Evolutionary conservation across 2,113 vertebrate species (phyloP).

Genomic region (Arizona elegans): DNA sequence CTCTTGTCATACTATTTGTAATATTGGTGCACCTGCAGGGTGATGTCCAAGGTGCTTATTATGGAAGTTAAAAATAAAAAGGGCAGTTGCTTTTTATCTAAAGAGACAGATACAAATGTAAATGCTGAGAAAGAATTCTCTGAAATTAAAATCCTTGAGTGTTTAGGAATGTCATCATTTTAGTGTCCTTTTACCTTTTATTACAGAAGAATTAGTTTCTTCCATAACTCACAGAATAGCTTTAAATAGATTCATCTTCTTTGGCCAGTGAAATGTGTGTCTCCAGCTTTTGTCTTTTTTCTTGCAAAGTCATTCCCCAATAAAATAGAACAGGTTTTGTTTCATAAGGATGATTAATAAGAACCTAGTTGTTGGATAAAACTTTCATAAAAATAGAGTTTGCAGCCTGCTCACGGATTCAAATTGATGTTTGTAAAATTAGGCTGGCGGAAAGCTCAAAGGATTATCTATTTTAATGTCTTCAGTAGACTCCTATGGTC

Average conservation of each 20-base stretch:
- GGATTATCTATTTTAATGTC: not conserved
- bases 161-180: slow-evolving; percentile 1
- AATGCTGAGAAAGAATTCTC: slow-evolving; percentile 16
- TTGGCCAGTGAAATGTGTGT: not conserved
- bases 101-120: slow-evolving; percentile 25
- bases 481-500: not conserved
- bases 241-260: slow-evolving; percentile 8
- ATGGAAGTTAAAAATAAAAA: slow-evolving; percentile 30
- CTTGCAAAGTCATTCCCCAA: not conserved
- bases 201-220: slow-evolving; percentile 14
- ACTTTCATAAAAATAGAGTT: not conserved
- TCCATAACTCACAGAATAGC: not conserved
- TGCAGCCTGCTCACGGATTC: not conserved
- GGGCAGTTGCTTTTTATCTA: slow-evolving; percentile 1
- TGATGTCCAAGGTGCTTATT: slow-evolving; percentile 27
- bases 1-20: not conserved
- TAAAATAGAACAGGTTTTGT: not conserved
- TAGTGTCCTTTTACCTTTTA: not conserved
- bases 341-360: not conserved
- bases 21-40: slow-evolving; percentile 21
- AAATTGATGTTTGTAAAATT: not conserved
- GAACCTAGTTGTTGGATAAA: not conserved
- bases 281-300: not conserved
- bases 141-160: slow-evolving; percentile 8
- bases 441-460: not conserved